Evolutionary conservation across 1,140 invertebrate species (phyloP), one percentile per base, ranked within the genome.

Genomic region (Zaprionus gabonicus): DNA sequence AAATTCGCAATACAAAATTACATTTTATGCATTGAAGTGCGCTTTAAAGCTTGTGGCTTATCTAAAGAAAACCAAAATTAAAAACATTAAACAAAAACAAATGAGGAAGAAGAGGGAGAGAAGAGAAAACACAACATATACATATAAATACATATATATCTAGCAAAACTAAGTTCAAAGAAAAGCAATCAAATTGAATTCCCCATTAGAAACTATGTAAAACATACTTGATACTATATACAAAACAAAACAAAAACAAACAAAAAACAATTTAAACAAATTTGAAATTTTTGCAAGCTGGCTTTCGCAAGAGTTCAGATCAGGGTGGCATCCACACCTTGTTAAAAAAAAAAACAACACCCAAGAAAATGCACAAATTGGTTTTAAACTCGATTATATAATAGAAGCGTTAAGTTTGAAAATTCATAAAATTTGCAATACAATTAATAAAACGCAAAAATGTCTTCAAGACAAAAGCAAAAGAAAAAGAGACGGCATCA

Each of bases 31-130:
- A 82, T 85, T 86, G 70, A 88, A 73, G 78, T 88, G 84, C 83
- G 84, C 84, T 88, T 88, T 81, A 85, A 84, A 84, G 84, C 84
- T 88, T 88, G 84, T 88, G 84, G 84, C 84, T 88, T 88, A 88
- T 76, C 71, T 79, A 62, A 46, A 65, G 34, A 20, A 55, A 51
- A 51, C 46, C 17, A 49, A 12, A 49, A 49, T 49, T 20, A 53
- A 34, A 68, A 69, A 41, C 57, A 56, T 66, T 62, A 58, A 57
- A 41, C n/a, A 46, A n/a, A 58, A 41, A 41, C 1, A 41, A 41
- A n/a, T 6, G 46, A 17, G 49, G 23, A 25, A 25, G 60, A 17
- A 36, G 36, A 25, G 4, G 53, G 0, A 34, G 23, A 41, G 38
- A 9, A 53, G n/a, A 67, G 15, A 38, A 28, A 71, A 82, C 59